Percentiles rank a stretch among this genome's conserved stretches.
phyloP scores from a whole-genome alignment of 2,113 vertebrate genomes.

The Cephalophus harveyi region DNA sequence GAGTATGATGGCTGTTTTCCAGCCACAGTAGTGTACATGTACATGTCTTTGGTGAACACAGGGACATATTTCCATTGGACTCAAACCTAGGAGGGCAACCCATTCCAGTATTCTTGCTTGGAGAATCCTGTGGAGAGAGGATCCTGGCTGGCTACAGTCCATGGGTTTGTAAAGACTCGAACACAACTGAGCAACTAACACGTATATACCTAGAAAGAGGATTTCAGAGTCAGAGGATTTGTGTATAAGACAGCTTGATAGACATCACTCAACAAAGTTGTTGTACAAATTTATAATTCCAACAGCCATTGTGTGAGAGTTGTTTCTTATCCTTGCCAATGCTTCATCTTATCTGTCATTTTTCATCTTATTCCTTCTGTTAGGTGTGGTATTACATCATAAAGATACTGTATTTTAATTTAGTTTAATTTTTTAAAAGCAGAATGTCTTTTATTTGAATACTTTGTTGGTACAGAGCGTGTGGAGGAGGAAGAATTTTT shows the following conservation, averaged over 20 bases:
- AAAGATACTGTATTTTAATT: background rate
- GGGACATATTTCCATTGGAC: background rate
- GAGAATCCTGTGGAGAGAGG: background rate
- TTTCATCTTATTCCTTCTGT: background rate
- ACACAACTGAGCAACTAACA: background rate
- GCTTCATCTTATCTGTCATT: background rate
- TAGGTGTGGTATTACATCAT: background rate
- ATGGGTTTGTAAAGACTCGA: background rate
- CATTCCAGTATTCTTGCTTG: background rate
- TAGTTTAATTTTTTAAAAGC: background rate
- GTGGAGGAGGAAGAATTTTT: background rate
- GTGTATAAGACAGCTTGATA: background rate
- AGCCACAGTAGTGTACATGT: background rate
- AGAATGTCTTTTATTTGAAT: conserved; percentile 52
- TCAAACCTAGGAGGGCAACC: background rate
- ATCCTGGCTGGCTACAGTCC: accelerated
- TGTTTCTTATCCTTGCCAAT: background rate
- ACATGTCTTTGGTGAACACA: background rate
- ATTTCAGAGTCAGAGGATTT: background rate
- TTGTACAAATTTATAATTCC: background rate
- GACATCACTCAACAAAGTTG: background rate
- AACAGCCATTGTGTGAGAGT: background rate
- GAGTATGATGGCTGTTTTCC: background rate
- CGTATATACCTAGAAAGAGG: background rate
- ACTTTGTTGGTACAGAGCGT: background rate